phyloP scores from a whole-genome alignment of 1,140 invertebrate genomes.

The Tetramorium alpestre region DNA sequence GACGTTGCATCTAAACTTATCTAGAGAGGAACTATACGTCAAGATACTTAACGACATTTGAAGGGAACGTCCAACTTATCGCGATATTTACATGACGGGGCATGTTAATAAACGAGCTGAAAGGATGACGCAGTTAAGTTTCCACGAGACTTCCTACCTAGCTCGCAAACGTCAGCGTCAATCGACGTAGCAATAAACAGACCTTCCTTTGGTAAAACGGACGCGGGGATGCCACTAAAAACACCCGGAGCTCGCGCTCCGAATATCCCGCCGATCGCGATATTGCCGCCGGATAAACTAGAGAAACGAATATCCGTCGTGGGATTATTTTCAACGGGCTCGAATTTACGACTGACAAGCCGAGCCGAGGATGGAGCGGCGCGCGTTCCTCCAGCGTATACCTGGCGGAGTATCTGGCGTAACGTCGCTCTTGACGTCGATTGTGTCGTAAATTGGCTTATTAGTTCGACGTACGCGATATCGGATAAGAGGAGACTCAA shows the following conservation, averaged over 20 bases:
- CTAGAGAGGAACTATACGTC: not conserved
- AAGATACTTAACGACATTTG: not conserved
- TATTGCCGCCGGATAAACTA: not conserved
- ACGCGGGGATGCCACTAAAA: conserved; percentile 7
- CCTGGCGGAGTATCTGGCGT: not conserved
- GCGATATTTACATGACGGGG: not conserved
- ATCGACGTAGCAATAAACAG: conserved; percentile 13
- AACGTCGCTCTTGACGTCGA: not conserved
- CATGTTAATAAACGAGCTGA: conserved; percentile 23
- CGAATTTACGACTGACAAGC: conserved; percentile 16
- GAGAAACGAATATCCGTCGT: not conserved
- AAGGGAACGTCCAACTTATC: not conserved
- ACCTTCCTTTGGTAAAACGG: not conserved
- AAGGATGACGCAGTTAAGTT: not conserved
- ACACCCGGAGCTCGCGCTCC: not conserved
- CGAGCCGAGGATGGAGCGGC: not conserved
- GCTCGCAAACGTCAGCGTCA: conserved; percentile 14
- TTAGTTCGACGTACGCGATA: conserved; percentile 30
- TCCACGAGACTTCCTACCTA: conserved; percentile 5
- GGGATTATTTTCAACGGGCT: conserved; percentile 8
- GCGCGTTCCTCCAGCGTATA: not conserved
- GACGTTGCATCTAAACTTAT: not conserved
- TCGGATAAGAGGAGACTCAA: conserved; percentile 21
- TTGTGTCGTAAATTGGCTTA: conserved; percentile 58
- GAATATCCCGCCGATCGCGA: conserved; percentile 5